Percentiles rank a stretch among this genome's conserved stretches.
These are phyloP conservation scores for Anas platyrhynchos DNA, from an alignment of 2,113 vertebrate genomes.

Conservation along the genomic window DNA sequence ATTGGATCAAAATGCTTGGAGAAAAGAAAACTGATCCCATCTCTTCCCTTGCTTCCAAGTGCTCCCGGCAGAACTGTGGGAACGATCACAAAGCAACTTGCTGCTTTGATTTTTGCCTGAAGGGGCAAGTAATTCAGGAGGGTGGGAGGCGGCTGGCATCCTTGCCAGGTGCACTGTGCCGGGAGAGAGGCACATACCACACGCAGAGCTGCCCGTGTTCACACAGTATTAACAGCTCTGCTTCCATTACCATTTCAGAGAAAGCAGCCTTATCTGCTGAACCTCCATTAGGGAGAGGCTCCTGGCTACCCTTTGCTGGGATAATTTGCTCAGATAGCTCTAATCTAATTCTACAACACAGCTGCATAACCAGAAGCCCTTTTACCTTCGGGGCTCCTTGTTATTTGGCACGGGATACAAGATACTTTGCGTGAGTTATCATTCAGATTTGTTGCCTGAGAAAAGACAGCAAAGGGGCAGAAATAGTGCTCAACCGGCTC, in stretches of 20 bases:
- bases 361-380: slow-evolving; percentile 73
- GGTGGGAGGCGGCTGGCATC: background rate
- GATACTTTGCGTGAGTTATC: slow-evolving; percentile 51
- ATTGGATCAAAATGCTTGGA: slow-evolving; percentile 24
- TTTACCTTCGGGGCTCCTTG: slow-evolving; percentile 68
- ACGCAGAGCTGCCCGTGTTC: slow-evolving; percentile 17
- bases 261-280: slow-evolving; percentile 61
- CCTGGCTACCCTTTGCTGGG: slow-evolving; percentile 57
- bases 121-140: background rate
- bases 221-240: slow-evolving; percentile 57
- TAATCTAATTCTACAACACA: slow-evolving; percentile 76
- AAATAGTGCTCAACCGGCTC: background rate
- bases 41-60: background rate
- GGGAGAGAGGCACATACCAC: slow-evolving; percentile 16
- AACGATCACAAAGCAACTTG: background rate
- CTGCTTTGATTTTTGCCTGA: slow-evolving; percentile 15
- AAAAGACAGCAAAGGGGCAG: slow-evolving; percentile 49
- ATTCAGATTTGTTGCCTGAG: slow-evolving; percentile 63
- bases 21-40: slow-evolving; percentile 14
- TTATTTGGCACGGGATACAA: slow-evolving; percentile 53
- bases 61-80: slow-evolving; percentile 18
- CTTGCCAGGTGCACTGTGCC: background rate
- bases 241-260: slow-evolving; percentile 32
- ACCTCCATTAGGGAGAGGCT: slow-evolving; percentile 74
- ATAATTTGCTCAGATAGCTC: slow-evolving; percentile 74